phyloP scores from a whole-genome alignment of 1,140 invertebrate genomes.

The Camponotus pennsylvanicus region DNA sequence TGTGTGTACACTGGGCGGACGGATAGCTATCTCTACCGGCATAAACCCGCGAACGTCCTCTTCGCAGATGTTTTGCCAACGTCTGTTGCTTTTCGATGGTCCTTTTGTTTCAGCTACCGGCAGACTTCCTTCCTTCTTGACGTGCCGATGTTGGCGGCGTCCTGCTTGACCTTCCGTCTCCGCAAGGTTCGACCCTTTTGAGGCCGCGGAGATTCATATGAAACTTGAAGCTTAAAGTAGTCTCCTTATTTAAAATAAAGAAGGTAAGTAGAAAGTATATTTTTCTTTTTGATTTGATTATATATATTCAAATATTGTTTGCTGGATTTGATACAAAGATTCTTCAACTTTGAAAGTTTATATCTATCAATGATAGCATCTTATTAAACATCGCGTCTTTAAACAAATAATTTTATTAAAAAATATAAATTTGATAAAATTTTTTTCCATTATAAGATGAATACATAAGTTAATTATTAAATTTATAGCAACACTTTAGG shows the following conservation, averaged over 20 bases:
- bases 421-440: too few relatives aligned
- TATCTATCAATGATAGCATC: too few relatives aligned
- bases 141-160: constrained; percentile 17
- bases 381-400: too few relatives aligned
- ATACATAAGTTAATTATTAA: background rate
- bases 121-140: constrained; percentile 28
- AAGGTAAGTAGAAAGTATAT: background rate
- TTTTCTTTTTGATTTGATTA: background rate
- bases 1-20: background rate
- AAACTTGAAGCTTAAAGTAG: too few relatives aligned
- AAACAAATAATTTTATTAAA: too few relatives aligned
- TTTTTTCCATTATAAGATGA: too few relatives aligned
- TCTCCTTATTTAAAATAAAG: background rate
- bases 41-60: constrained; percentile 35
- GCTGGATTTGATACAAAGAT: too few relatives aligned
- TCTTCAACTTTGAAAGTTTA: too few relatives aligned
- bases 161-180: constrained; percentile 29
- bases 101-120: constrained; percentile 38
- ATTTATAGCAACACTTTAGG: background rate
- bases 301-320: background rate
- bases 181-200: background rate
- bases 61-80: constrained; percentile 63
- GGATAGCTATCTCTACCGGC: constrained; percentile 47
- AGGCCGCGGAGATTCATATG: background rate
- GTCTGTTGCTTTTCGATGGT: background rate